Conservation (phyloP, 92 coral and sea anemone genomes). For the Palythoa caribaeorum region DNA sequence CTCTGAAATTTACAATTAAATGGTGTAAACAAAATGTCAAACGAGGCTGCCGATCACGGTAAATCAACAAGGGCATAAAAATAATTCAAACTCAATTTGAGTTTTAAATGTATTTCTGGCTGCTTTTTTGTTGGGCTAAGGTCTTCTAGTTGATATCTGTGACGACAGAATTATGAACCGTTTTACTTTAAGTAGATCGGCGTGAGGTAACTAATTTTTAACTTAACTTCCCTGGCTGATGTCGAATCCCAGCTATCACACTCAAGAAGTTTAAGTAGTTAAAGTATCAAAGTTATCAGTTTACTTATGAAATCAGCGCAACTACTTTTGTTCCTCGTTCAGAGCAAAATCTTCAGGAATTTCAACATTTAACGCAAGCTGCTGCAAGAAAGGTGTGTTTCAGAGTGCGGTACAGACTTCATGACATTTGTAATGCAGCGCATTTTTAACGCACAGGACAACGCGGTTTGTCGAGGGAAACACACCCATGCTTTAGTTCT, state of each 20-base stretch:
- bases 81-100: neutral
- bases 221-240: neutral
- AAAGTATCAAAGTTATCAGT: neutral
- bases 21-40: constrained; percentile 24
- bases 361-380: neutral
- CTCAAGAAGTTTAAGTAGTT: neutral
- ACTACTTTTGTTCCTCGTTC: too few relatives aligned
- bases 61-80: neutral
- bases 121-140: neutral
- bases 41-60: neutral
- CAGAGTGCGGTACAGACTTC: neutral
- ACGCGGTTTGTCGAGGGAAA: neutral
- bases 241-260: neutral
- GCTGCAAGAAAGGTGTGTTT: neutral
- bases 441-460: neutral
- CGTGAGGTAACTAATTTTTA: too few relatives aligned
- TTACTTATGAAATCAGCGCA: too few relatives aligned
- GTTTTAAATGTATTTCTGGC: neutral
- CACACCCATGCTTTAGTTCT: neutral
- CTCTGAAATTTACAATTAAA: constrained; percentile 5
- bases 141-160: too few relatives aligned
- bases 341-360: too few relatives aligned
- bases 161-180: too few relatives aligned
- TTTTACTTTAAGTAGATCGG: too few relatives aligned
- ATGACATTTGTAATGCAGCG: neutral